Conservation (phyloP, 2,113 vertebrate species). For the Eurystomus gularis region DNA sequence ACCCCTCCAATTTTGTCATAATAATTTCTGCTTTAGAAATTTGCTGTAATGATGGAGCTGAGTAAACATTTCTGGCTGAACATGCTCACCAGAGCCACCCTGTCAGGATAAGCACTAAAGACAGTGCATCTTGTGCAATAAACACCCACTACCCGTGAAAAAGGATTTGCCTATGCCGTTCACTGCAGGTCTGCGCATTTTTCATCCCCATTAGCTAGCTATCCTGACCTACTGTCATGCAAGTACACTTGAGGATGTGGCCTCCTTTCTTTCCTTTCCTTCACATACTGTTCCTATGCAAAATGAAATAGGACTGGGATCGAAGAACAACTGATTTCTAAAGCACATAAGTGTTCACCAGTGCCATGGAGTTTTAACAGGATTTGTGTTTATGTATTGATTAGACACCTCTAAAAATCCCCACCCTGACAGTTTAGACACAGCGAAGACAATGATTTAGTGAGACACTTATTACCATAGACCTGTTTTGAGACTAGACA, state of each 20-base stretch:
- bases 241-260: rapidly evolving
- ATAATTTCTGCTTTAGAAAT: not conserved
- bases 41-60: not conserved
- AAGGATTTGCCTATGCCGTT: not conserved
- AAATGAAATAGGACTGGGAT: not conserved
- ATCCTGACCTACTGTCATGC: not conserved
- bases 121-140: not conserved
- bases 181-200: not conserved
- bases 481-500: not conserved
- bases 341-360: not conserved
- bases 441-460: not conserved
- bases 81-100: not conserved
- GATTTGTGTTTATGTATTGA: not conserved
- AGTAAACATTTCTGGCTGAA: not conserved
- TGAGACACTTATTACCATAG: not conserved
- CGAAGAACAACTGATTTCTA: not conserved
- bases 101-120: not conserved
- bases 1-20: not conserved
- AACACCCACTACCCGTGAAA: not conserved
- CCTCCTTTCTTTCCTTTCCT: not conserved
- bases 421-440: not conserved
- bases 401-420: not conserved
- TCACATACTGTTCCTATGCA: not conserved
- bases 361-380: not conserved
- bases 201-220: not conserved